Percentiles rank a stretch among this genome's conserved stretches.
These are phyloP conservation scores for Hylyphantes graminicola DNA, from an alignment of 1,140 invertebrate species.

Conservation along the genomic window DNA sequence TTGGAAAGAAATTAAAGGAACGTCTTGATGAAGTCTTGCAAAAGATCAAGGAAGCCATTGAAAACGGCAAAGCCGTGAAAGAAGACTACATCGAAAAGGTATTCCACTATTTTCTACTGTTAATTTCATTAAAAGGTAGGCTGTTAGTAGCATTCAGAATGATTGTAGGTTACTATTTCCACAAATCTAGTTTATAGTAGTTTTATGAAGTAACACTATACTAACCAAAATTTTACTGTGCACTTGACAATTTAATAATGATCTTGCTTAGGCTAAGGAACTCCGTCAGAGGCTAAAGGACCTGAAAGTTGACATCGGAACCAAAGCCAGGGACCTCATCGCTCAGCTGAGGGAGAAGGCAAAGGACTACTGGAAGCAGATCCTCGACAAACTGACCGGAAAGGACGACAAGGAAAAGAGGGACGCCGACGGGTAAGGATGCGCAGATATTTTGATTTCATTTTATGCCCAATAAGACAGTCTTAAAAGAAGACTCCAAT, in stretches of 20 bases:
- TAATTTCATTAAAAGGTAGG: too few relatives aligned
- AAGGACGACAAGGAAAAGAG: not conserved
- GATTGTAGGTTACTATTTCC: too few relatives aligned
- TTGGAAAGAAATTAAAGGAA: slow-evolving; percentile 40
- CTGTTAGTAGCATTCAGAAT: too few relatives aligned
- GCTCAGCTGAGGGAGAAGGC: slow-evolving; percentile 28
- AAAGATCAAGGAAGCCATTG: slow-evolving; percentile 55
- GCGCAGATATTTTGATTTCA: too few relatives aligned
- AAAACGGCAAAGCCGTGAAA: slow-evolving; percentile 42
- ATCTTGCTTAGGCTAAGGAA: slow-evolving; percentile 4
- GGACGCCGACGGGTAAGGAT: not conserved
- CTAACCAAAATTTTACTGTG: too few relatives aligned
- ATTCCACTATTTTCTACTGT: not conserved
- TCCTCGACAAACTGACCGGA: slow-evolving; percentile 25
- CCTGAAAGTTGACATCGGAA: slow-evolving; percentile 24
- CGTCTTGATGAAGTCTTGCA: slow-evolving; percentile 33
- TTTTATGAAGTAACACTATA: too few relatives aligned
- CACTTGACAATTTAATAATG: too few relatives aligned
- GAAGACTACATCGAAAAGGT: slow-evolving; percentile 46
- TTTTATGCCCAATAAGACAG: too few relatives aligned
- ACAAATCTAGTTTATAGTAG: too few relatives aligned
- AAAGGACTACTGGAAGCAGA: slow-evolving; percentile 24
- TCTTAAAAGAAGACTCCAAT: too few relatives aligned
- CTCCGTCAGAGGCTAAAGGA: slow-evolving; percentile 30
- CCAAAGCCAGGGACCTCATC: slow-evolving; percentile 34